A percentile compares a stretch with the other conserved stretches of the same genome.
Conservation (phyloP, 2,888 invertebrate species). For the Amphimallon solstitiale region DNA sequence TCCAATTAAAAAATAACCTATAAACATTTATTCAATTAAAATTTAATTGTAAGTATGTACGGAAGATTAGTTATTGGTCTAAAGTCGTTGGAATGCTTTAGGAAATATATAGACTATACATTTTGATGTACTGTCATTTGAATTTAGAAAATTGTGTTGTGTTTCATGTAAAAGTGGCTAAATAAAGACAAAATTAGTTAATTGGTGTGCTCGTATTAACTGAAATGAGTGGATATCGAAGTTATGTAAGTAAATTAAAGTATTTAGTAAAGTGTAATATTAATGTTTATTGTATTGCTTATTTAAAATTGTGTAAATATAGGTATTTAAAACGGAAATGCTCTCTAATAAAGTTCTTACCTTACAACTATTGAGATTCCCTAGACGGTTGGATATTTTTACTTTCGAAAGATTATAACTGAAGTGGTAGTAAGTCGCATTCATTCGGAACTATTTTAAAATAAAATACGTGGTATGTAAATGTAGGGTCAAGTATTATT, state of each 20-base stretch:
- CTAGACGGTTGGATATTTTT: constrained; percentile 40
- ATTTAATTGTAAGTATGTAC: constrained; percentile 25
- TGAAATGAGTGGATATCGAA: constrained; percentile 52
- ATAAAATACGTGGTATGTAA: constrained; percentile 26
- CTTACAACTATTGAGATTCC: constrained; percentile 25
- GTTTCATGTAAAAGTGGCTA: background rate
- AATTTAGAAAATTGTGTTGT: too few relatives aligned
- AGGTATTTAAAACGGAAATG: too few relatives aligned
- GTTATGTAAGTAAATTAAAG: constrained; percentile 50
- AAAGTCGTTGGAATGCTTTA: too few relatives aligned
- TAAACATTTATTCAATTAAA: constrained; percentile 32
- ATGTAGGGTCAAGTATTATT: too few relatives aligned
- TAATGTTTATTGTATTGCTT: background rate
- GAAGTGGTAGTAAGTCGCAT: constrained; percentile 22
- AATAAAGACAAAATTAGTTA: background rate
- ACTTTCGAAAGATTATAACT: constrained; percentile 34
- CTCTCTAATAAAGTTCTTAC: background rate
- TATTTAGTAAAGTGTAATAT: background rate
- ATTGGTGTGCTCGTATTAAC: background rate
- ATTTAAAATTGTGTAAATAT: background rate
- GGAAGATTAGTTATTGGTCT: background rate
- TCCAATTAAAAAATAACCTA: constrained; percentile 27
- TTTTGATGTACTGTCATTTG: too few relatives aligned
- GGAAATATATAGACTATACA: too few relatives aligned
- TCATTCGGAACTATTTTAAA: constrained; percentile 36